Conservation (phyloP, 2,888 invertebrate genomes). For the Tinea pellionella region DNA sequence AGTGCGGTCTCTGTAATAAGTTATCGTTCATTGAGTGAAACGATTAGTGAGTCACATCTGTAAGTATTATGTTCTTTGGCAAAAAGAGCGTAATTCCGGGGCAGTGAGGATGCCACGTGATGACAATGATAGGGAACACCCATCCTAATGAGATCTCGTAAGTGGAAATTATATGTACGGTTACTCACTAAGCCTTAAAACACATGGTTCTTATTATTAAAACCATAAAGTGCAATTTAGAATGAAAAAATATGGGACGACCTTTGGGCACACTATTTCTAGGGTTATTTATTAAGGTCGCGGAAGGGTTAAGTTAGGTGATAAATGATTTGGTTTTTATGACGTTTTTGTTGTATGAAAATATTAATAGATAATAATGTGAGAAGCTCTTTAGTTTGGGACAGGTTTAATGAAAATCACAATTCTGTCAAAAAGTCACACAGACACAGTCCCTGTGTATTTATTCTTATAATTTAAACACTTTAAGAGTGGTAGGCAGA, state of each 20-base stretch:
- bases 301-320: slow-evolving; percentile 2
- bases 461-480: no score
- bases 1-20: no score
- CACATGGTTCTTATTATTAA: not conserved
- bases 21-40: no score
- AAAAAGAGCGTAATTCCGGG: not conserved
- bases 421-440: no score
- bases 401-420: not conserved
- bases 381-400: no score
- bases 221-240: not conserved
- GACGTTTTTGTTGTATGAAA: not conserved
- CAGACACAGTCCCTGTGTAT: no score
- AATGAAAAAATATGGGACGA: not conserved
- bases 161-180: slow-evolving; percentile 10
- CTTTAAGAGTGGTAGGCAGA: no score
- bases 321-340: not conserved
- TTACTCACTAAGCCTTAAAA: not conserved
- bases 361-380: not conserved
- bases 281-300: not conserved
- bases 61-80: not conserved
- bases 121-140: slow-evolving; percentile 7
- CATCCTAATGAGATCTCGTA: slow-evolving; percentile 10
- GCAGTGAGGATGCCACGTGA: slow-evolving; percentile 5
- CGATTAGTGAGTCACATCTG: no score
- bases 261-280: not conserved